A percentile compares a stretch with the other conserved stretches of the same genome.
Evolutionary conservation across 2,888 invertebrate genomes (phyloP).

Genomic region (Cryptus armator): DNA sequence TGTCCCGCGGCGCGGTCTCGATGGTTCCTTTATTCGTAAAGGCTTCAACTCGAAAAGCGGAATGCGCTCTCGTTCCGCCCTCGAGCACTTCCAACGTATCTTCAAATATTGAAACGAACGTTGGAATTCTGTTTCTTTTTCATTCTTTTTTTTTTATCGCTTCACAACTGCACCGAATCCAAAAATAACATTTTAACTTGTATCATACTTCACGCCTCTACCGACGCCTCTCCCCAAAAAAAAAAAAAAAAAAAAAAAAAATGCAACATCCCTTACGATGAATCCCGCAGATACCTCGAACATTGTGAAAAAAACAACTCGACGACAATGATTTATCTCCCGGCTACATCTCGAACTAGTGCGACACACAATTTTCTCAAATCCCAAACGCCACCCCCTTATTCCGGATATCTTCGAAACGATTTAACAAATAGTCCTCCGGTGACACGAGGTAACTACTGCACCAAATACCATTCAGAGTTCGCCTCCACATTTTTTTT

Average conservation of each 20-base stretch:
- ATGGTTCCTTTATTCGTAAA: constrained; percentile 57
- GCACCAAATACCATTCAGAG: constrained; percentile 35
- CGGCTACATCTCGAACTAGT: neutral
- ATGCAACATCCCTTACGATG: neutral
- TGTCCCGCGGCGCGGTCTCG: constrained; percentile 63
- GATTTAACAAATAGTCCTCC: constrained; percentile 64
- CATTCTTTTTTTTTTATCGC: neutral
- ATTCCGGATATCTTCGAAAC: constrained; percentile 43
- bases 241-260: neutral
- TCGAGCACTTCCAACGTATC: neutral
- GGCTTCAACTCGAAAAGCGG: constrained; percentile 42
- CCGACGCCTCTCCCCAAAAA: neutral
- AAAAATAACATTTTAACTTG: neutral
- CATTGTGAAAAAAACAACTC: neutral
- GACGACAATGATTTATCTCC: constrained; percentile 23
- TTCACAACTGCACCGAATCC: neutral
- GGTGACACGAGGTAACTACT: constrained; percentile 43
- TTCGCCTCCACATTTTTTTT: constrained; percentile 22
- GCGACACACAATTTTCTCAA: constrained; percentile 33
- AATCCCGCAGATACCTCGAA: neutral
- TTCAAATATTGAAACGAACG: constrained; percentile 13
- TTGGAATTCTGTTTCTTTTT: too few relatives aligned
- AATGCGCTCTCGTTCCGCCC: constrained; percentile 48
- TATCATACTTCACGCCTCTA: constrained; percentile 30
- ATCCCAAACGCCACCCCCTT: constrained; percentile 5